Conservation (phyloP, 1,140 invertebrate genomes). For the Drosophila arawakana region DNA sequence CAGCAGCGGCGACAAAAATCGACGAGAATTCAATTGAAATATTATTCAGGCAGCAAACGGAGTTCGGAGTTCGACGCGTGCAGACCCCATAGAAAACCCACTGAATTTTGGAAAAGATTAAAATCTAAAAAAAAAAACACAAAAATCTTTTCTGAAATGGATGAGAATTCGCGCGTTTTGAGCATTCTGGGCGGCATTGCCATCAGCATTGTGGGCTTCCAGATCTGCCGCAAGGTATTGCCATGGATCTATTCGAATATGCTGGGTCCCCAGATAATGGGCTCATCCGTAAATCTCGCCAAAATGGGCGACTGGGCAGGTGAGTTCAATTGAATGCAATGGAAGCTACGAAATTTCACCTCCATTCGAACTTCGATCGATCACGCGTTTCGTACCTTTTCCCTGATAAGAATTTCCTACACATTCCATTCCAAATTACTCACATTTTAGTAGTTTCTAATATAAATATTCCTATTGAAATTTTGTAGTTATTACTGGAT, state of each 20-base stretch:
- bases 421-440: slow-evolving; percentile 8
- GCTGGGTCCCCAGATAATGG: slow-evolving; percentile 78
- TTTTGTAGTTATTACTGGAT: slow-evolving; percentile 93
- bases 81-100: not conserved
- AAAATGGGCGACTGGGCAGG: slow-evolving; percentile 85
- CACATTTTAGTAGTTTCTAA: slow-evolving; percentile 25
- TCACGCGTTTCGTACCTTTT: not conserved
- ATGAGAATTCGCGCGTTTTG: slow-evolving; percentile 54
- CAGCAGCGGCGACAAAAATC: slow-evolving; percentile 1
- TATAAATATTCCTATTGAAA: slow-evolving; percentile 44
- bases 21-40: slow-evolving; percentile 16
- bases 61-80: slow-evolving; percentile 29
- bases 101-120: not conserved
- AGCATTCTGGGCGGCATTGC: slow-evolving; percentile 63
- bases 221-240: slow-evolving; percentile 70
- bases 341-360: not conserved
- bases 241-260: slow-evolving; percentile 85
- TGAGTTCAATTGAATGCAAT: slow-evolving; percentile 65
- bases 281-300: slow-evolving; percentile 83
- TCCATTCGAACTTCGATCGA: slow-evolving; percentile 22
- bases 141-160: slow-evolving; percentile 27
- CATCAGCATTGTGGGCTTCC: slow-evolving; percentile 73
- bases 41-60: slow-evolving; percentile 29
- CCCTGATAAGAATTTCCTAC: slow-evolving; percentile 46
- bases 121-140: not conserved